phyloP scores from a whole-genome alignment of 2,797 vertebrate species.

The Falco rusticolus region DNA sequence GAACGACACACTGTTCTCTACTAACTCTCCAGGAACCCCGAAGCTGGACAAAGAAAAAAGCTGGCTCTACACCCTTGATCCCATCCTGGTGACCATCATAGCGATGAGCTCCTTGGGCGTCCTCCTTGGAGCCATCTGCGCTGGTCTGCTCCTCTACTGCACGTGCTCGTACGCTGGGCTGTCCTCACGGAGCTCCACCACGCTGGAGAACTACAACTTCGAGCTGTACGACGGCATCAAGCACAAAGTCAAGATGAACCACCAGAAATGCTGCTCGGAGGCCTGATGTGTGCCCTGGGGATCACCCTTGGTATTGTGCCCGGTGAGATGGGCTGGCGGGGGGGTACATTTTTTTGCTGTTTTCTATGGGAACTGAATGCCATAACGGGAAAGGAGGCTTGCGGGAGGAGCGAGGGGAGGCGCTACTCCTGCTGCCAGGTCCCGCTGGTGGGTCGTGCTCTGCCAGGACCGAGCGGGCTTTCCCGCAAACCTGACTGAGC shows the following conservation, averaged over 20 bases:
- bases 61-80: slow-evolving; percentile 95
- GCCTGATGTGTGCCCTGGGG: slow-evolving; percentile 80
- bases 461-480: background rate
- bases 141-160: slow-evolving; percentile 95
- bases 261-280: slow-evolving; percentile 97
- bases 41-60: slow-evolving; percentile 90
- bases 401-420: slow-evolving; percentile 40
- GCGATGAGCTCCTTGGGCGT: slow-evolving; percentile 97
- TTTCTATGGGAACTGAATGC: slow-evolving; percentile 78
- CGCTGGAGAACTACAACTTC: slow-evolving; percentile 98
- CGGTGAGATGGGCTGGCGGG: slow-evolving; percentile 55
- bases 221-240: slow-evolving; percentile 97
- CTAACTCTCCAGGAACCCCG: slow-evolving; percentile 84
- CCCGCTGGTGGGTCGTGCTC: background rate
- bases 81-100: slow-evolving; percentile 98
- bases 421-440: background rate
- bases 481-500: slow-evolving; percentile 37
- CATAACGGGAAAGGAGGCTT: slow-evolving; percentile 63
- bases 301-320: slow-evolving; percentile 55
- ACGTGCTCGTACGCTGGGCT: slow-evolving; percentile 93
- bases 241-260: slow-evolving; percentile 98
- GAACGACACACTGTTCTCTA: slow-evolving; percentile 82
- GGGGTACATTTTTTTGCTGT: slow-evolving; percentile 61
- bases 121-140: slow-evolving; percentile 91
- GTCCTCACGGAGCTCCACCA: slow-evolving; percentile 93